Evolutionary conservation across 1,140 invertebrate genomes (phyloP).

Genomic region (Heliconius melpomene): DNA sequence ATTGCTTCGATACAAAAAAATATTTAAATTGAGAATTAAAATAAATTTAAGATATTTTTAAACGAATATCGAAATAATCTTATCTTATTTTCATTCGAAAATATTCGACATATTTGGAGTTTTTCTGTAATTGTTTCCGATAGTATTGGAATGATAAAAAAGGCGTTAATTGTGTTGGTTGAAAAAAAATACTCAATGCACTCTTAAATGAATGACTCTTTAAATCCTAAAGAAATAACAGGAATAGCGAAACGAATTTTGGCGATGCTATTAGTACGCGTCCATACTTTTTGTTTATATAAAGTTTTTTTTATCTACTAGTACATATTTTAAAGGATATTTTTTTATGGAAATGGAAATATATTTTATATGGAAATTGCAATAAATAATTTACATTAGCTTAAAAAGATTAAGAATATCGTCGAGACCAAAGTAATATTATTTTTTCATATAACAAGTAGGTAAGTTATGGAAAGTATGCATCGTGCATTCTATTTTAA

Average conservation of each 20-base stretch:
- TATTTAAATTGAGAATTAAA: too few species aligned
- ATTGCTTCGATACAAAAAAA: too few species aligned
- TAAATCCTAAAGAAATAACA: constrained; percentile 23
- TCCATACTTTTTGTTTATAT: background rate
- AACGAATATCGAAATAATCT: too few species aligned
- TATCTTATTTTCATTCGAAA: background rate
- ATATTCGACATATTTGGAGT: background rate
- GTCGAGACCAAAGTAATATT: too few species aligned
- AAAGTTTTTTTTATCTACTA: background rate
- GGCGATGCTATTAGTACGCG: constrained; percentile 19
- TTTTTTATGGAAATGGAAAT: too few species aligned
- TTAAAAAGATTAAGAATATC: too few species aligned
- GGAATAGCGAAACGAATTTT: constrained; percentile 21
- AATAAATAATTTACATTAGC: too few species aligned
- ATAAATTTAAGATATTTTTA: too few species aligned
- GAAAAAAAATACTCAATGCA: constrained; percentile 20
- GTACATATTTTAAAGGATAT: background rate
- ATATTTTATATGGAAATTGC: too few species aligned
- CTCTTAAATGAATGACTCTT: constrained; percentile 25
- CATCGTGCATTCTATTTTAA: too few species aligned
- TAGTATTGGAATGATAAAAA: background rate
- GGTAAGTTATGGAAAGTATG: too few species aligned
- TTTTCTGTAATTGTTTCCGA: background rate
- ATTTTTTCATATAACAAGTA: too few species aligned
- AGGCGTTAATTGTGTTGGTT: background rate